Conservation (phyloP, 2,797 vertebrate genomes). For the Podarcis lilfordi region DNA sequence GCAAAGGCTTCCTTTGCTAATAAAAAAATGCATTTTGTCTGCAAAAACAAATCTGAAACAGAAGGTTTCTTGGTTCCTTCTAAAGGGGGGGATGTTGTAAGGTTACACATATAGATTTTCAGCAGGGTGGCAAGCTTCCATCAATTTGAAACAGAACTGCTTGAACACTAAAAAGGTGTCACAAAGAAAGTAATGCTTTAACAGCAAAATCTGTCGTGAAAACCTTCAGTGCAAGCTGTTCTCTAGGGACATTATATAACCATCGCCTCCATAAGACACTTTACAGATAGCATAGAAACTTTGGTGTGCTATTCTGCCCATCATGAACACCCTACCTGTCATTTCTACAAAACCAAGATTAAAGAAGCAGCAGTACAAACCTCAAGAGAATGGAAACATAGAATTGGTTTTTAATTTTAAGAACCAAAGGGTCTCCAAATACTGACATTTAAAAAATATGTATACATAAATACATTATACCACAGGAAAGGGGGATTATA, state of each 20-base stretch:
- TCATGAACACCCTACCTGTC: background rate
- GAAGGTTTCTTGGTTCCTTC: background rate
- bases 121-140: background rate
- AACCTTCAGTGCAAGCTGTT: background rate
- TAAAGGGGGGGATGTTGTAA: background rate
- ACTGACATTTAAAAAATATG: no score
- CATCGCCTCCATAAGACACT: background rate
- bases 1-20: background rate
- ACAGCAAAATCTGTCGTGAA: background rate
- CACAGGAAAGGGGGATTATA: no score
- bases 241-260: background rate
- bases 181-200: background rate
- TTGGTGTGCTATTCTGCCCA: background rate
- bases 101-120: background rate
- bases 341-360: background rate
- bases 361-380: background rate
- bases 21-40: background rate
- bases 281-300: background rate
- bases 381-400: background rate
- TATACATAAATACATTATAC: no score
- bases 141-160: background rate
- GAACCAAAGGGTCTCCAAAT: slow-evolving; percentile 34
- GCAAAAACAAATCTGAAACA: background rate
- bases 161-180: background rate
- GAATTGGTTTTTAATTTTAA: background rate